Base-by-base conservation (phyloP, 2,113 vertebrate genomes). In the Peromyscus leucopus region DNA sequence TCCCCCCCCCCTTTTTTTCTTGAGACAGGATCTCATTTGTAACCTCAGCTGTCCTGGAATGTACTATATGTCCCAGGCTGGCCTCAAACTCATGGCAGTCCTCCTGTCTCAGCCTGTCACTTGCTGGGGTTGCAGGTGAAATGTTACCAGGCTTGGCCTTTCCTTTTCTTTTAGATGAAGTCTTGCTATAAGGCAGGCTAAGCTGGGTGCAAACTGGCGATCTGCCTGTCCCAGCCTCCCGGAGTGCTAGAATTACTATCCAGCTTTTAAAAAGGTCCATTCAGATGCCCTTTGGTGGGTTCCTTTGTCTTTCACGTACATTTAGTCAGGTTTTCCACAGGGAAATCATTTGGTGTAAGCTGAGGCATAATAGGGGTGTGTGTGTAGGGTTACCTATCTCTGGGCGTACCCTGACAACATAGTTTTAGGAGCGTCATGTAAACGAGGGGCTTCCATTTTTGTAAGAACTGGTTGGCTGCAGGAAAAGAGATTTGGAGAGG, bases 301-400 rank as follows among this genome's bases (percentile, higher is more conserved):
- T 76, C 22, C 10, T 80, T 80, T 63, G 74, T 39, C 51, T 31
- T 63, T 59, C 61, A 65, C 19, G 4, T 72, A 15, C 3, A 78
- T 59, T 89, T 55, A 51, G 59, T 9, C 26, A 39, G 21, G 48
- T 84, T 51, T 65, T 80, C 84, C 91, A 7, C 21, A 39, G 46
- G 74, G 33, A 82, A 76, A 33, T 21, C 21, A 42, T 51, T 31
- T 92, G 87, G 19, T 36, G 5, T 42, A n/a, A 82, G 67, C 8
- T 11, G 76, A 39, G 1, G 21, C 84, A 42, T 59, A 13, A 4
- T 5, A 17, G 65, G 31, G 19, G 0, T 12, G 0, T 4, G 39
- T 6, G 13, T 2, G 0, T 63, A 2, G 36, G 7, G 26, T n/a
- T 46, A 5, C 55, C 33, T 39, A 10, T 42, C 48, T 67, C 83